A percentile compares a stretch with the other conserved stretches of the same genome.
phyloP scores from a whole-genome alignment of 2,797 vertebrate species.

The Rhinophrynus dorsalis region DNA sequence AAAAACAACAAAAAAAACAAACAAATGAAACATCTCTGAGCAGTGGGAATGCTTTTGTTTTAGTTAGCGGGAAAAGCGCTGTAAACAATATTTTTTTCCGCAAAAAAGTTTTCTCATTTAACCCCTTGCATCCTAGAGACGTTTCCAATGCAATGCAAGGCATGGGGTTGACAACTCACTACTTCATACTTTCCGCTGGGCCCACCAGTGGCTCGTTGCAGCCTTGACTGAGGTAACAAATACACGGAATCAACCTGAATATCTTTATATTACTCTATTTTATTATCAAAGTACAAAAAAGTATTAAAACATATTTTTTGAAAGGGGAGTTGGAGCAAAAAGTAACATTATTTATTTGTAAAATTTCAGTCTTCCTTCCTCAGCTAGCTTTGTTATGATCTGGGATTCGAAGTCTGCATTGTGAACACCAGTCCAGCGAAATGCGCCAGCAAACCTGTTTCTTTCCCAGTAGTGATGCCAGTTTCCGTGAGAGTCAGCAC shows the following conservation, averaged over 20 bases:
- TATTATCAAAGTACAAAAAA: conserved; percentile 41
- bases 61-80: too few relatives aligned
- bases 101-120: too few relatives aligned
- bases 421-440: conserved; percentile 76
- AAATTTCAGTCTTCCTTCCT: conserved; percentile 35
- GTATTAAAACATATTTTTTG: not conserved
- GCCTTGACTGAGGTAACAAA: too few relatives aligned
- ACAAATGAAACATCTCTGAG: too few relatives aligned
- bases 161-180: too few relatives aligned
- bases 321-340: not conserved
- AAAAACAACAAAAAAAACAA: too few relatives aligned
- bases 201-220: too few relatives aligned
- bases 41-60: too few relatives aligned
- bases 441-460: conserved; percentile 70
- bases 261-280: conserved; percentile 2
- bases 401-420: conserved; percentile 59
- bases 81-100: too few relatives aligned
- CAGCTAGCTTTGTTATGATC: not conserved
- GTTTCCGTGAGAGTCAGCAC: conserved; percentile 73
- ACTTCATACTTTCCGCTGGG: too few relatives aligned
- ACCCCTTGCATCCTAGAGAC: too few relatives aligned
- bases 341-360: conserved; percentile 14
- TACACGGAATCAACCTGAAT: not conserved
- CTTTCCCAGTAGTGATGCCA: conserved; percentile 86
- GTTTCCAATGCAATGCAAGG: too few relatives aligned